These are phyloP conservation scores for Taenaris catops DNA, from an alignment of 2,888 invertebrate genomes.

Conservation along the genomic window DNA sequence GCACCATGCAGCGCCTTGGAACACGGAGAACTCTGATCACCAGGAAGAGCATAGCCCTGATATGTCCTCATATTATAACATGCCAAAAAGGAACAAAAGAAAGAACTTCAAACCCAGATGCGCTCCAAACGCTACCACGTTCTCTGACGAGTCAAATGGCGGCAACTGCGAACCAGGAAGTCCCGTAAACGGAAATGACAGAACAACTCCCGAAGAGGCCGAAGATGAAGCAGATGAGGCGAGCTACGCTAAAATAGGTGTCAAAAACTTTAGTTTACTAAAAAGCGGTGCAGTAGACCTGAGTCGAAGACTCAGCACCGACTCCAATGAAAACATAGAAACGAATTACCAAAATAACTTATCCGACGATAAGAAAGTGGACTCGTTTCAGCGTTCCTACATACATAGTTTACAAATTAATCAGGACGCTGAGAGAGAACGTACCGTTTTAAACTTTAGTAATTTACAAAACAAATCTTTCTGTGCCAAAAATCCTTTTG, in stretches of 20 bases:
- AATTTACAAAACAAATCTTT: constrained; percentile 74
- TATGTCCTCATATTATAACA: constrained; percentile 68
- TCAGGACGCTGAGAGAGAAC: constrained; percentile 52
- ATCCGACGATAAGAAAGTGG: constrained; percentile 63
- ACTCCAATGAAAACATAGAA: constrained; percentile 76
- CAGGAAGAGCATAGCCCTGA: constrained; percentile 61
- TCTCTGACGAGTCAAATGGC: constrained; percentile 72
- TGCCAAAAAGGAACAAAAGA: constrained; percentile 85
- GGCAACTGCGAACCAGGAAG: constrained; percentile 50
- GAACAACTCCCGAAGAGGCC: constrained; percentile 50
- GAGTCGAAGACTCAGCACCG: constrained; percentile 69
- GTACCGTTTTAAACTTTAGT: constrained; percentile 68
- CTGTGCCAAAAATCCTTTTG: constrained; percentile 79
- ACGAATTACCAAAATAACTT: constrained; percentile 67
- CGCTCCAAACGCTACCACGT: constrained; percentile 76
- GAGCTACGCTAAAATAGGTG: constrained; percentile 63
- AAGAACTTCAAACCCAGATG: constrained; percentile 90
- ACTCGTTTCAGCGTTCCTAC: constrained; percentile 71
- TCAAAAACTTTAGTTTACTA: constrained; percentile 70
- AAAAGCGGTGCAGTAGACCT: constrained; percentile 73
- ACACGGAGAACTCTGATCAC: constrained; percentile 57
- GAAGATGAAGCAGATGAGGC: constrained; percentile 51
- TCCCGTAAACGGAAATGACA: constrained; percentile 61
- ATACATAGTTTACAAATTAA: constrained; percentile 71
- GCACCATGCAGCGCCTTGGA: constrained; percentile 77